Conservation (phyloP, 1,140 invertebrate genomes). For the Microplitis mediator region DNA sequence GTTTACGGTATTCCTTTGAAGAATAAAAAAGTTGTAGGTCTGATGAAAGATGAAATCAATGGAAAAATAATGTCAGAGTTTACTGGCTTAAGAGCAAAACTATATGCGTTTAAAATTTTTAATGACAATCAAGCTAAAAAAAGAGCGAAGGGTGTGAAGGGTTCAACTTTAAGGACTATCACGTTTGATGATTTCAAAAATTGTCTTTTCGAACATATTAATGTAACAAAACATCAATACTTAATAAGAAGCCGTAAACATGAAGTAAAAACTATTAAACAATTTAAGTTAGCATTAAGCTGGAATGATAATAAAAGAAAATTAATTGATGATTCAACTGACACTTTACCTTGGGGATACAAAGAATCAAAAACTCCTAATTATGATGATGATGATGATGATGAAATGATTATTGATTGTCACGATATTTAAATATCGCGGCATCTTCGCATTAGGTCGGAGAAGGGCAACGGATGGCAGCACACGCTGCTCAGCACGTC, state of each 20-base stretch:
- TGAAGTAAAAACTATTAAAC: neutral
- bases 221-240: neutral
- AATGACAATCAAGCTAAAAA: no score
- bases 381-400: no score
- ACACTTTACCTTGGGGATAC: conserved; percentile 26
- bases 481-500: no score
- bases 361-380: neutral
- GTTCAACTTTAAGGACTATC: conserved; percentile 3
- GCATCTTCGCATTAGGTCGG: no score
- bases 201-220: neutral
- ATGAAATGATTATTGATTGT: no score
- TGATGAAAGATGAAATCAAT: conserved; percentile 24
- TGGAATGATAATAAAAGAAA: conserved; percentile 1
- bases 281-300: conserved; percentile 7
- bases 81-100: no score
- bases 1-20: conserved; percentile 18
- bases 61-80: no score
- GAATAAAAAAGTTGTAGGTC: conserved; percentile 28
- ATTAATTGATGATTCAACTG: neutral
- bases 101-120: conserved; percentile 22
- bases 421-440: no score
- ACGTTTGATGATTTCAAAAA: conserved; percentile 17
- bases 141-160: conserved; percentile 27
- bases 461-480: no score
- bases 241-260: neutral